Evolutionary conservation across 1,140 invertebrate species (phyloP).

Genomic region (Caenorhabditis remanei): DNA sequence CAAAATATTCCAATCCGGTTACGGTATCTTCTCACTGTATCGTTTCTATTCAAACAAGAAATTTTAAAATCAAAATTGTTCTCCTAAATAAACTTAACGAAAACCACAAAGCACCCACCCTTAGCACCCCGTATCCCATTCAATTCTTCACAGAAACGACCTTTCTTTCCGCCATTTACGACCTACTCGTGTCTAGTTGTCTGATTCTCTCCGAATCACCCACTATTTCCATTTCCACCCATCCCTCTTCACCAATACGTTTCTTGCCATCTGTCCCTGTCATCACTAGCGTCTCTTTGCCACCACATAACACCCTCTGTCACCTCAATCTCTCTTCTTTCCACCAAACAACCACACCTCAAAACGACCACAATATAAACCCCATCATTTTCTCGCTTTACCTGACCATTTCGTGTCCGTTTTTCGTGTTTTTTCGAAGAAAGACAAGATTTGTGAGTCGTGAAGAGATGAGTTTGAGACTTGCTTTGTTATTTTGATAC

Average conservation of each 20-base stretch:
- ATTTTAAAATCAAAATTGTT: too few species aligned
- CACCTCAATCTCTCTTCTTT: constrained; percentile 1
- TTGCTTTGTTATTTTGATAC: too few species aligned
- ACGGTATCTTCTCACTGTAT: too few species aligned
- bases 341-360: constrained; percentile 16
- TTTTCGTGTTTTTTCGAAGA: background rate
- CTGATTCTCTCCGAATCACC: constrained; percentile 3
- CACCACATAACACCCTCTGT: background rate
- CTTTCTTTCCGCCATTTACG: constrained; percentile 53
- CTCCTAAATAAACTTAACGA: too few species aligned
- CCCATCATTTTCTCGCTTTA: constrained; percentile 25
- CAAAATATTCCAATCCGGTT: too few species aligned
- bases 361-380: background rate
- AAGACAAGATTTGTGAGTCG: too few species aligned
- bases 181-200: background rate
- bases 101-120: background rate
- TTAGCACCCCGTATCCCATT: constrained; percentile 13
- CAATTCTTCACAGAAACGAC: background rate
- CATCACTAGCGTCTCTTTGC: constrained; percentile 10
- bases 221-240: background rate
- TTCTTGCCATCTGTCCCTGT: constrained; percentile 48
- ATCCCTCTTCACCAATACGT: constrained; percentile 10
- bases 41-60: too few species aligned
- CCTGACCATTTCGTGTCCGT: constrained; percentile 13
- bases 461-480: too few species aligned